Base-by-base conservation (phyloP, 1,140 invertebrate species). In the Pemphigus obesinymphae region DNA sequence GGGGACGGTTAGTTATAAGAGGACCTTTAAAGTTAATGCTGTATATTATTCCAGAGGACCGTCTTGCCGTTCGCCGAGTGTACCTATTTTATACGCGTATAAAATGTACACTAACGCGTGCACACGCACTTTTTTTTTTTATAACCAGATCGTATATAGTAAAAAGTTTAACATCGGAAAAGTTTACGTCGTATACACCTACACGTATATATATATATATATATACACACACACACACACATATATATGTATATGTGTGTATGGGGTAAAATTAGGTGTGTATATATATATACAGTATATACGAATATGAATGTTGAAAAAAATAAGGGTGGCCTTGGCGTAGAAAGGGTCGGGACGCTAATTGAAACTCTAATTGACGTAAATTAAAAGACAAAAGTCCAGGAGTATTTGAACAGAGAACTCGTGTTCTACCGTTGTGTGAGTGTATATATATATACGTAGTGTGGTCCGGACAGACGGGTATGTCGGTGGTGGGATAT, bases 311-410 rank as follows among this genome's bases (percentile, higher is more conserved):
- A 29, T 29, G 45, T 34, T 50, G 50, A 26, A 72, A 72, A 72
- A 72, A 40, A n/a, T 37, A 70, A 70, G 13, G 37, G 23, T 17
- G 37, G 15, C 23, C 8, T 8, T 11, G 31, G 23, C 37, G n/a
- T n/a, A n/a, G n/a, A 11, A 40, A 43, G 76, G 76, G 37, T 63
- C 8, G 55, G 11, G 76, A 45, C 55, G 50, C 55, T 80, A 61
- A 80, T 78, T 78, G 50, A 78, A 78, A 78, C 75, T 78, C 50
- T 78, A 78, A 78, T 80, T 80, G 76, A 80, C 76, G 53, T 61
- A 63, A 80, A 80, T 80, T 80, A 63, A 80, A 80, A 80, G 76
- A 80, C 76, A 80, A 80, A 78, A 80, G 76, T 61, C 76, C 76
- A 63, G 76, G 55, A 80, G 40, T 78, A 78, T 78, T 78, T 78